Conservation (phyloP, 2,797 vertebrate genomes). For the Labeo calbasu region DNA sequence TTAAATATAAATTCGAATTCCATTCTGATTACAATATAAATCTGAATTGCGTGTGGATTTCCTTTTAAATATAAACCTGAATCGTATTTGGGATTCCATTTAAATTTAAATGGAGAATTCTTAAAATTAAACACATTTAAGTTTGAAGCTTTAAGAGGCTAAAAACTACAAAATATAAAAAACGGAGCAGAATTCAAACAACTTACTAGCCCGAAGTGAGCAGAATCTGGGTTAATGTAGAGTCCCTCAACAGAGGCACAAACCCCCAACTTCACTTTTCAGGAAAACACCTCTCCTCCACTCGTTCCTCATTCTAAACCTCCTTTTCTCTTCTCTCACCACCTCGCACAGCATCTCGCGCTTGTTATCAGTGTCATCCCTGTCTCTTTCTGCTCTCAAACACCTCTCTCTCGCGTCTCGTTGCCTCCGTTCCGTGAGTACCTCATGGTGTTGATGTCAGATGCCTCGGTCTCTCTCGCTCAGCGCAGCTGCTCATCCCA, state of each 20-base stretch:
- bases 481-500: constrained; percentile 46
- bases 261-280: constrained; percentile 29
- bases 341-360: neutral
- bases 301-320: neutral
- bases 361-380: constrained; percentile 25
- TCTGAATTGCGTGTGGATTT: neutral
- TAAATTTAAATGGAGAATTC: neutral
- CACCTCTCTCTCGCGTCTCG: constrained; percentile 24
- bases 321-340: constrained; percentile 46
- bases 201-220: constrained; percentile 32
- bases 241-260: constrained; percentile 12
- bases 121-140: neutral
- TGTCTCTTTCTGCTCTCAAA: constrained; percentile 32
- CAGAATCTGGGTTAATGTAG: constrained; percentile 35
- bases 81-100: neutral
- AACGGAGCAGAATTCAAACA: neutral
- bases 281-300: constrained; percentile 24
- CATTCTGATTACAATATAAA: no score
- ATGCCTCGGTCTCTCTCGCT: constrained; percentile 24
- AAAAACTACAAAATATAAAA: neutral
- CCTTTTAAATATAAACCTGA: neutral
- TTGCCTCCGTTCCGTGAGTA: constrained; percentile 42
- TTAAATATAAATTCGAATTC: neutral
- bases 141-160: neutral
- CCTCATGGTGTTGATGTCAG: constrained; percentile 60